phyloP scores from a whole-genome alignment of 2,797 vertebrate species.

The Paratrypauchen microcephalus region DNA sequence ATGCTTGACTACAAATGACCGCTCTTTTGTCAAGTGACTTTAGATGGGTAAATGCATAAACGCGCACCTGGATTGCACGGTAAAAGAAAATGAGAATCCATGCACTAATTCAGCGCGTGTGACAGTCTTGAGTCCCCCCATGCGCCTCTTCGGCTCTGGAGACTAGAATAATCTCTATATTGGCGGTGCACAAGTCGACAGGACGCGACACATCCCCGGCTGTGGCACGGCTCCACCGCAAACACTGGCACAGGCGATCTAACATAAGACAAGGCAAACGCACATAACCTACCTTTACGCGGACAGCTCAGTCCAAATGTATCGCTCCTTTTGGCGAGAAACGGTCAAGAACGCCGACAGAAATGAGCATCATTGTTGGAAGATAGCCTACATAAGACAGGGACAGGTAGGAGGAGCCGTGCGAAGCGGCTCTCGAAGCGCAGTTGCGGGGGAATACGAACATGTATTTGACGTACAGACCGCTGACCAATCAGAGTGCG shows the following conservation, averaged over 20 bases:
- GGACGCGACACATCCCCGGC: conserved; percentile 28
- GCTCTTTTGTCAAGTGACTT: background rate
- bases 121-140: background rate
- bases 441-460: conserved; percentile 44
- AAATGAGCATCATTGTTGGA: conserved; percentile 58
- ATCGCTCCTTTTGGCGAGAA: conserved; percentile 21
- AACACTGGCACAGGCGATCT: background rate
- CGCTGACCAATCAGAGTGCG: conserved; percentile 59
- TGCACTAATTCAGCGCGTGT: conserved; percentile 6
- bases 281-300: conserved; percentile 52
- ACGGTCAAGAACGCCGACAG: conserved; percentile 17
- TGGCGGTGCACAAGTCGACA: conserved; percentile 21
- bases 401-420: conserved; percentile 44
- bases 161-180: background rate
- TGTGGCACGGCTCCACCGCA: conserved; percentile 4
- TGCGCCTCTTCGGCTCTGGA: background rate
- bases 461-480: conserved; percentile 22
- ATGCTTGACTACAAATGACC: background rate
- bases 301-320: conserved; percentile 38
- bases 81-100: conserved; percentile 8
- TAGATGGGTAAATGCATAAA: conserved; percentile 24
- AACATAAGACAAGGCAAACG: background rate
- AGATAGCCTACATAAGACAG: conserved; percentile 27
- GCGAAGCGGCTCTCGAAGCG: conserved; percentile 57
- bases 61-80: conserved; percentile 38